Base-by-base conservation (phyloP, 2,113 vertebrate species). In the Embiotoca jacksoni region DNA sequence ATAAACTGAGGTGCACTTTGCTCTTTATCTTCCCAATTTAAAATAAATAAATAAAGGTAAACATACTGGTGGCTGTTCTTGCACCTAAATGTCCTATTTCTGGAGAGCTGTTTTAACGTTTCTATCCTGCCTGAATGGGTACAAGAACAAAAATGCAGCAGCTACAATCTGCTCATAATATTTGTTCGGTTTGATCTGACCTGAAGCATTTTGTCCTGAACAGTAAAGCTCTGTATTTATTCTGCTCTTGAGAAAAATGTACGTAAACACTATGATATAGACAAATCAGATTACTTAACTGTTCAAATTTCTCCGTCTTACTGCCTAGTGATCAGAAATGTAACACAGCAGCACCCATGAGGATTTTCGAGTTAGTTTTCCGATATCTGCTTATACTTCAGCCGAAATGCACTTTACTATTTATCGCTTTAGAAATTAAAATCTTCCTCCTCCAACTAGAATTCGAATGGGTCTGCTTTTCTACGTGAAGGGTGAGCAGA, bases 401-500 rank as follows among this genome's bases (percentile, higher is more conserved):
- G 23, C 23, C 23, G 23, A 23, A 23, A 23, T 23, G 23, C 23
- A 23, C 23, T 23, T 23, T 11, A 44, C 41, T 44, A 11, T 44
- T 44, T 44, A 2, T 46, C 13, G 54, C 3, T 68, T 32, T 50
- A 23, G 23, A 23, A 23, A 23, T 23, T 23, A 16, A 44, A 44
- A 44, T 44, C 15, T 16, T 16, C 49, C 14, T 6, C 37, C 46
- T 35, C 31, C 16, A 39, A 55, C 23, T 6, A 47, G 0, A 33
- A 4, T 3, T 64, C 13, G 39, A 54, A 31, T 31, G 11, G 46
- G 55, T 56, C 39, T 54, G 52, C 46, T 6, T 69, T 33, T 82
- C 44, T 68, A 50, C 44, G 62, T 57, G 75, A 30, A 36, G 44
- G 44, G 36, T 74, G 47, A 50, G 32, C 50, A 32, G 10, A n/a